Base-by-base conservation (phyloP, 2,797 vertebrate species). In the Pseudochirops corinnae region DNA sequence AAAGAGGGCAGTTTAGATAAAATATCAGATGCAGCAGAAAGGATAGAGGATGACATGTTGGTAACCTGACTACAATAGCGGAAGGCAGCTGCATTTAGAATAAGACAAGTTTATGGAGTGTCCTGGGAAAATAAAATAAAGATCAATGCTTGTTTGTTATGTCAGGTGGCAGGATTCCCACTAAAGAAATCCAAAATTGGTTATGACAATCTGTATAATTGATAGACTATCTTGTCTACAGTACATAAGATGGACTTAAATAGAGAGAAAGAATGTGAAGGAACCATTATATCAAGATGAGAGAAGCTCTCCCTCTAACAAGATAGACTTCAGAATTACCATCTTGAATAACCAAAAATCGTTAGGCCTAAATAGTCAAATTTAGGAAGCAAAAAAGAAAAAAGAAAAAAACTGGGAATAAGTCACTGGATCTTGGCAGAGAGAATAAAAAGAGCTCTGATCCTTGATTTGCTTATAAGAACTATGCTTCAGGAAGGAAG, bases 341-440 rank as follows among this genome's bases (percentile, higher is more conserved):
- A 3, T 91, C 91, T 94, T 92, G 3, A 82, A 55, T 91, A 39
- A 87, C 26, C 55, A 96, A 31, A 46, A 91, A 46, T 31, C n/a
- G 28, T 0, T 55, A 21, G 58, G 91, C 91, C 82, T n/a, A 56
- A 94, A 62, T 21, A 93, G 31, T 46, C 53, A 74, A 91, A 95
- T 93, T 24, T n/a, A 53, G 62, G 39, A 62, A 93, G 56, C 53
- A 55, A 91, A 60, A 90, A 82, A 82, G 24, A 55, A 91, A 60
- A 90, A 82, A 82, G 24, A 10, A 91, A 91, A 55, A 93, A 56
- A 24, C 46, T 56, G 18, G 10, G 56, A 29, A 56, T 11, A 14
- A 33, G 53, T 74, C 62, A 52, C 56, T 0, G 0, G 58, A 90
- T 58, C 62, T 16, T 14, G 1, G 62, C 29, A 52, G 55, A 55